Base-by-base conservation (phyloP, 2,113 vertebrate genomes). In the Poicephalus gulielmi region DNA sequence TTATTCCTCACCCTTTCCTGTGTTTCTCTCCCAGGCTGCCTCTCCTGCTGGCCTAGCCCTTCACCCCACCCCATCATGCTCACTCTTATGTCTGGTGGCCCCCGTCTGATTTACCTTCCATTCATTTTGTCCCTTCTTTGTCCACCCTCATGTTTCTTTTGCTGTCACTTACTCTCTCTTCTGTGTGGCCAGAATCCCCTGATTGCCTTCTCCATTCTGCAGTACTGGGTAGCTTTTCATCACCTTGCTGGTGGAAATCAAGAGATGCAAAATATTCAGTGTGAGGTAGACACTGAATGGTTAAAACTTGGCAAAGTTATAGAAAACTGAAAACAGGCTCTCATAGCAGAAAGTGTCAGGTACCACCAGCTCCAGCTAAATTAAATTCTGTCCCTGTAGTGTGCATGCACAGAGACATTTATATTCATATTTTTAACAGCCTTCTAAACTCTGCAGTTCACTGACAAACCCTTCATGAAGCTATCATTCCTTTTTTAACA, bases 351-450 rank as follows among this genome's bases (percentile, higher is more conserved):
- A 97, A 96, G 95, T 94, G 95, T 96, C 96, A 96, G 96, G 96
- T 96, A 95, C 96, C 95, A 96, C 92, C 96, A 97, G 92, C 95
- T 96, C 94, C 94, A 97, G 93, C 94, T 97, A 97, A 96, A 97
- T 96, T 97, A 97, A 97, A 97, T 97, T 97, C 96, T 97, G 97
- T 97, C 97, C 97, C 95, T 97, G 97, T 96, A 96, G 94, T 96
- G 94, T 97, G 94, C 97, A 96, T 97, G 95, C 96, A 96, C 95
- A 93, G 95, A 96, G 96, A 97, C 96, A 97, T 97, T 97, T 97
- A 97, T 97, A 97, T 96, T 97, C 97, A 97, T 97, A 97, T 97
- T 96, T 95, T 94, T 96, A 97, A 97, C 97, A 97, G 96, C 94
- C 93, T 97, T 97, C 97, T 97, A 97, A 97, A 97, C 96, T 97